Evolutionary conservation across 2,888 invertebrate genomes (phyloP), one percentile per base, ranked within the genome.

Genomic region (Andrena camellia): DNA sequence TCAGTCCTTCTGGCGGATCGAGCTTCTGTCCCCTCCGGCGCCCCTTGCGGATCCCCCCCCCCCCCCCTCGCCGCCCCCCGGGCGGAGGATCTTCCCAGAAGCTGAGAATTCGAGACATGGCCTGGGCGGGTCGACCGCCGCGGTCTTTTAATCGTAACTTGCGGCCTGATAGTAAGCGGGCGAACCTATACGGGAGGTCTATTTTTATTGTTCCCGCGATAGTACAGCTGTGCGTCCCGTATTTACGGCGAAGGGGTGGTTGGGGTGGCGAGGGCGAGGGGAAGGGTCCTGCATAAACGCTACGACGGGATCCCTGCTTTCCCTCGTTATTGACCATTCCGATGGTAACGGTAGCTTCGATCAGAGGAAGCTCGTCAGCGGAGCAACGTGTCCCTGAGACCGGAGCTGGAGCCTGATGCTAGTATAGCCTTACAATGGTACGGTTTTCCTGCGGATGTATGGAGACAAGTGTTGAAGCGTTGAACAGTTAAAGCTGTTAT

Each of bases 111-210:
- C 88, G 80, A 64, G 86, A 91, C 91, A 91, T 78, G 91, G 88
- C 88, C 87, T 91, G 91, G 91, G 91, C 91, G 91, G 90, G 79
- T 87, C 92, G 87, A 83, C 89, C 84, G 87, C 23, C 84, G 84
- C 91, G 90, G 91, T 90, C 91, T 90, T 91, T 91, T 91, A 91
- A 91, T 91, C 91, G 91, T 91, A 91, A 91, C 91, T 90, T 87
- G 88, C 89, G 88, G 79, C 70, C 77, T 71, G 77, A 87, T 86
- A 86, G 86, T 86, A 81, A 79, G 52, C 86, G 79, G 79, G 75
- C 77, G 77, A 68, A 78, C 86, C 87, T 87, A 87, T 86, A 88
- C 86, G 83, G 88, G 88, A 89, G 90, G 90, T 91, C 91, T 91
- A 91, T 91, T 92, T 91, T 92, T 92, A 92, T 92, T 90, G 90